A percentile compares a stretch with the other conserved stretches of the same genome.
Evolutionary conservation across 2,113 vertebrate genomes (phyloP).

Genomic region (Pholis gunnellus): DNA sequence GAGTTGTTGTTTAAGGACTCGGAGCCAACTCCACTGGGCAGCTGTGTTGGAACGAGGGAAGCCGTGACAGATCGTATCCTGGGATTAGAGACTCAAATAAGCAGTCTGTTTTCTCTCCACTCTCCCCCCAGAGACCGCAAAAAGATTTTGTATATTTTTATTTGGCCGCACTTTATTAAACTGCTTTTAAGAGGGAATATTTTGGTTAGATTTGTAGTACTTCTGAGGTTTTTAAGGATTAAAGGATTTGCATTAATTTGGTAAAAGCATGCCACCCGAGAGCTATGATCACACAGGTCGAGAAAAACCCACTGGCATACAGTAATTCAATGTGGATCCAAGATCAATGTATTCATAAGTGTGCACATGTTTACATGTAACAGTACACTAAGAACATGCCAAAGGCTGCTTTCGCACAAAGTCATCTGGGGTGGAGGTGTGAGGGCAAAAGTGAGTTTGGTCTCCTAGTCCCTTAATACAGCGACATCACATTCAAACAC

Average conservation of each 20-base stretch:
- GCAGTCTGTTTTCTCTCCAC: constrained; percentile 68
- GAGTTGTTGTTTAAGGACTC: constrained; percentile 64
- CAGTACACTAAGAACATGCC: constrained; percentile 25
- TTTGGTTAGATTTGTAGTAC: constrained; percentile 62
- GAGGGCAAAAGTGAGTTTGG: constrained; percentile 29
- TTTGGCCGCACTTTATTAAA: constrained; percentile 70
- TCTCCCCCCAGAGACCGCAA: constrained; percentile 50
- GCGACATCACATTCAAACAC: constrained; percentile 53
- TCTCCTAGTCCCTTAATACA: constrained; percentile 29
- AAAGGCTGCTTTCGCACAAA: constrained; percentile 18
- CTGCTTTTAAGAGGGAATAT: constrained; percentile 59
- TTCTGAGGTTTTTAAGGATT: constrained; percentile 69
- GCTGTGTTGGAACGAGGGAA: constrained; percentile 72
- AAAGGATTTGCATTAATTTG: constrained; percentile 74
- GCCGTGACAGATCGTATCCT: constrained; percentile 81
- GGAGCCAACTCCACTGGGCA: constrained; percentile 66
- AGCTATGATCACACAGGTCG: constrained; percentile 47
- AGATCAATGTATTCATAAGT: constrained; percentile 19
- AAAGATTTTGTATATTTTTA: constrained; percentile 68
- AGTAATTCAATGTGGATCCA: constrained; percentile 36
- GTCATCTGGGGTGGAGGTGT: constrained; percentile 47
- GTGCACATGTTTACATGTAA: constrained; percentile 36
- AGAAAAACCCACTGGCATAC: constrained; percentile 33
- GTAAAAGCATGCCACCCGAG: constrained; percentile 63
- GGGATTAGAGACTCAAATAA: constrained; percentile 81